phyloP scores from a whole-genome alignment of 2,113 vertebrate genomes.

The Channa maculata region DNA sequence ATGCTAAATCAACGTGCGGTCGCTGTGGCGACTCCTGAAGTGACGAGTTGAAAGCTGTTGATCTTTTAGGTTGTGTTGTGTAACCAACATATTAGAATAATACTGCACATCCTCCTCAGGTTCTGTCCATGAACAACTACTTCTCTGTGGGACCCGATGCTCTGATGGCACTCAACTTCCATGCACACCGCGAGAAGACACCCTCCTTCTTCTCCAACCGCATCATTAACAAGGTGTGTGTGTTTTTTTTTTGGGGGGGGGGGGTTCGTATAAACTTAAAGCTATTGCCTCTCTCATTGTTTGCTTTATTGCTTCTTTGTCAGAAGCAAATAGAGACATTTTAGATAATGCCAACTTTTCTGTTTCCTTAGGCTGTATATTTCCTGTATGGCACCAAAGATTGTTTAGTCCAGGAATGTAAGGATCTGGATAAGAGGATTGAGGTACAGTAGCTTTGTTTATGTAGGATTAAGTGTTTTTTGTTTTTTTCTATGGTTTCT shows the following conservation, averaged over 20 bases:
- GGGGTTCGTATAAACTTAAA: no score
- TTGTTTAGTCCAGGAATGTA: constrained; percentile 98
- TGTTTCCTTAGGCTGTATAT: constrained; percentile 89
- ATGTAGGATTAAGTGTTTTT: no score
- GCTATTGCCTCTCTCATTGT: no score
- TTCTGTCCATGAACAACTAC: constrained; percentile 98
- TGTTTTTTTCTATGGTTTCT: background rate
- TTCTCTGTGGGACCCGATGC: constrained; percentile 97
- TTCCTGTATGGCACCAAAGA: constrained; percentile 99
- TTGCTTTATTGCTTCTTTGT: background rate
- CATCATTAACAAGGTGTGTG: constrained; percentile 95
- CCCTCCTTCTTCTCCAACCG: constrained; percentile 98
- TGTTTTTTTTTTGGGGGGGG: no score
- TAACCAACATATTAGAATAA: background rate
- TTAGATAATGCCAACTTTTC: background rate
- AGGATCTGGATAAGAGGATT: constrained; percentile 97
- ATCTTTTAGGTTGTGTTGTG: no score
- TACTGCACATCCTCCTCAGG: constrained; percentile 60
- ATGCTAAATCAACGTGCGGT: no score
- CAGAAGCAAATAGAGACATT: background rate
- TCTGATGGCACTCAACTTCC: constrained; percentile 99
- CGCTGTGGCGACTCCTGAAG: no score
- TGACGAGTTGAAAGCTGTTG: no score
- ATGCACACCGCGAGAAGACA: constrained; percentile 94
- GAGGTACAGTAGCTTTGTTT: constrained; percentile 85